Percentiles rank a stretch among this genome's conserved stretches.
Evolutionary conservation across 2,113 vertebrate species (phyloP).

Genomic region (Porphyrio hochstetteri): DNA sequence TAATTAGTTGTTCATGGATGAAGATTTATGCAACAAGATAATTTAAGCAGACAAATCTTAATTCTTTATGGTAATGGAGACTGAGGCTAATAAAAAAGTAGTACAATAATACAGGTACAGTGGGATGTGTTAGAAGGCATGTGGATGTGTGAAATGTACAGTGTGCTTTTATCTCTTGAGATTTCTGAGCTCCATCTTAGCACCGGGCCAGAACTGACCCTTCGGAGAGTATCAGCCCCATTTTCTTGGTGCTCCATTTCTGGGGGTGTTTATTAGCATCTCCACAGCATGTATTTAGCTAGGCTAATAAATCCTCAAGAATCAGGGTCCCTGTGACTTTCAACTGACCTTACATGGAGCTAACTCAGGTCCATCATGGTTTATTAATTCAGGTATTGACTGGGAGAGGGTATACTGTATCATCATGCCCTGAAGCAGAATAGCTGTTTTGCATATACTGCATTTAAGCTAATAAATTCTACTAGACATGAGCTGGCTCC

Average conservation of each 20-base stretch:
- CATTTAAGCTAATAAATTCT: slow-evolving; percentile 33
- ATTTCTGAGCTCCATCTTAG: neutral
- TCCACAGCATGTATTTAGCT: neutral
- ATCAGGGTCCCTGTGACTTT: neutral
- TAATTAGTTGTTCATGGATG: neutral
- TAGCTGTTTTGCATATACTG: neutral
- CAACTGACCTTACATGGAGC: neutral
- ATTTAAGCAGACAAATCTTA: neutral
- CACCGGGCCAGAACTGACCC: neutral
- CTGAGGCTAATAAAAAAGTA: neutral
- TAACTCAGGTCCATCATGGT: neutral
- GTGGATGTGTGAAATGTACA: neutral
- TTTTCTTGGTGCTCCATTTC: neutral
- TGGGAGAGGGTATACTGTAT: neutral
- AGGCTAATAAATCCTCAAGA: neutral
- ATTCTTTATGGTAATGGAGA: neutral
- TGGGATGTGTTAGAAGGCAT: neutral
- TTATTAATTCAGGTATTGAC: slow-evolving; percentile 29
- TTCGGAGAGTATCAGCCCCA: neutral
- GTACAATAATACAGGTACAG: neutral
- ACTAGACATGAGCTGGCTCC: neutral
- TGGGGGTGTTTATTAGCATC: neutral
- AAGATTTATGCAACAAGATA: neutral
- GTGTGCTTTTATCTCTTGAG: neutral
- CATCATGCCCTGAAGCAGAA: neutral